Evolutionary conservation across 1,140 invertebrate genomes (phyloP).

Genomic region (Trichogramma pretiosum): DNA sequence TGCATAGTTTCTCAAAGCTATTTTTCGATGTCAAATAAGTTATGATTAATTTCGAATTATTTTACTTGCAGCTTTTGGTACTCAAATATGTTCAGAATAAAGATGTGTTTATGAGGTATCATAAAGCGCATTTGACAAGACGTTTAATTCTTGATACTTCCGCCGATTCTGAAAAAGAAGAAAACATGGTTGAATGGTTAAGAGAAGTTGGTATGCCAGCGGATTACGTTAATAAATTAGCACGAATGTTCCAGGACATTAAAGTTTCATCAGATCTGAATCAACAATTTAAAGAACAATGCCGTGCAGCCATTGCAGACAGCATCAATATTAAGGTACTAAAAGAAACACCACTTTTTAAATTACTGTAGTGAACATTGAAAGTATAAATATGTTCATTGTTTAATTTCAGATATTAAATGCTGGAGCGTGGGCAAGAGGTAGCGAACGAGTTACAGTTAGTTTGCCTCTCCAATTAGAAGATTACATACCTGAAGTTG

Average conservation of each 20-base stretch:
- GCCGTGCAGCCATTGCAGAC: constrained; percentile 48
- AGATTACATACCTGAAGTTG: constrained; percentile 96
- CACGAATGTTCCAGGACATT: constrained; percentile 96
- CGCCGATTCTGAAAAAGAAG: constrained; percentile 98
- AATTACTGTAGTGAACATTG: too few species aligned
- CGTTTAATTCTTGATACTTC: constrained; percentile 92
- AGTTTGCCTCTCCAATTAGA: constrained; percentile 94
- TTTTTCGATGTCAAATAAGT: too few species aligned
- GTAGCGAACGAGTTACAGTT: constrained; percentile 88
- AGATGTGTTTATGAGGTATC: constrained; percentile 99
- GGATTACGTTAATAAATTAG: constrained; percentile 97
- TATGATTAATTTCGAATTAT: background rate
- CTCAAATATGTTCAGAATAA: constrained; percentile 99
- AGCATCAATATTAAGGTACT: constrained; percentile 69
- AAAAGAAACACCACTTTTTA: background rate
- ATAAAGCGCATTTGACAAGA: constrained; percentile 95
- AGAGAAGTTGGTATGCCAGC: constrained; percentile 97
- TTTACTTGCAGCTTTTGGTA: constrained; percentile 69
- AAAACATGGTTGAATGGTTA: constrained; percentile 97
- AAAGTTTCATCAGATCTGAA: constrained; percentile 99
- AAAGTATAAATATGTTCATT: constrained; percentile 2
- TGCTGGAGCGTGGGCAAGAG: constrained; percentile 93
- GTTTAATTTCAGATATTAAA: constrained; percentile 73
- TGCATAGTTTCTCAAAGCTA: constrained; percentile 38
- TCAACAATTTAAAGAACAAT: constrained; percentile 75